Percentiles rank a stretch among this genome's conserved stretches.
Evolutionary conservation across 2,113 vertebrate species (phyloP).

Genomic region (Catagonus wagneri): DNA sequence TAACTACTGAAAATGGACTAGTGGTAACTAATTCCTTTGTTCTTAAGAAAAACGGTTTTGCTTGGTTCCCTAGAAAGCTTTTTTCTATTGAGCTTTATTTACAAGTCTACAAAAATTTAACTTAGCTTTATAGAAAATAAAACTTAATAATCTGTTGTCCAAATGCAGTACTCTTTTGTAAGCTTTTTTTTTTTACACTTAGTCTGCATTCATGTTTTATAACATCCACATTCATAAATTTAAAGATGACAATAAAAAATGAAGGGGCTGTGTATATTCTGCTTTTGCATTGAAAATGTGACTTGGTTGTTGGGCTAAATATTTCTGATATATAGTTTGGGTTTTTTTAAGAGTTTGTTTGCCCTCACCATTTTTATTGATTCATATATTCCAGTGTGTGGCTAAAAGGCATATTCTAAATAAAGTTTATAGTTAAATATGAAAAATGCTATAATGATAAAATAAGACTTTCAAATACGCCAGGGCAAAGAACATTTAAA

Average conservation of each 20-base stretch:
- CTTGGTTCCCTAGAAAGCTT: conserved; percentile 25
- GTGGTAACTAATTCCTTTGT: conserved; percentile 77
- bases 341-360: background rate
- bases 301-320: background rate
- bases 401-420: conserved; percentile 10
- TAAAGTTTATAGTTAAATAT: conserved; percentile 53
- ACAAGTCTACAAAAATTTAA: conserved; percentile 42
- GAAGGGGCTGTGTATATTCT: background rate
- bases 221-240: conserved; percentile 54
- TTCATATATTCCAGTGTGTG: conserved; percentile 1
- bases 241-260: conserved; percentile 58
- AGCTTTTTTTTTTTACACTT: conserved; percentile 27
- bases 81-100: conserved; percentile 54
- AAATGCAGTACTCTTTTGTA: conserved; percentile 38
- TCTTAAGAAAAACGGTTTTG: conserved; percentile 69
- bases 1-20: conserved; percentile 56
- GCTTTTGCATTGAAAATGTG: background rate
- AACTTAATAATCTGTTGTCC: conserved; percentile 30
- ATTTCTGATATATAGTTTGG: conserved; percentile 13
- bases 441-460: conserved; percentile 22
- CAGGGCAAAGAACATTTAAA: conserved; percentile 14
- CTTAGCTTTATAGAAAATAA: conserved; percentile 51
- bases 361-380: background rate
- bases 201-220: conserved; percentile 14
- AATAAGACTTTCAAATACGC: background rate